Evolutionary conservation across 2,888 invertebrate genomes (phyloP).

Genomic region (Fabriciana adippe): DNA sequence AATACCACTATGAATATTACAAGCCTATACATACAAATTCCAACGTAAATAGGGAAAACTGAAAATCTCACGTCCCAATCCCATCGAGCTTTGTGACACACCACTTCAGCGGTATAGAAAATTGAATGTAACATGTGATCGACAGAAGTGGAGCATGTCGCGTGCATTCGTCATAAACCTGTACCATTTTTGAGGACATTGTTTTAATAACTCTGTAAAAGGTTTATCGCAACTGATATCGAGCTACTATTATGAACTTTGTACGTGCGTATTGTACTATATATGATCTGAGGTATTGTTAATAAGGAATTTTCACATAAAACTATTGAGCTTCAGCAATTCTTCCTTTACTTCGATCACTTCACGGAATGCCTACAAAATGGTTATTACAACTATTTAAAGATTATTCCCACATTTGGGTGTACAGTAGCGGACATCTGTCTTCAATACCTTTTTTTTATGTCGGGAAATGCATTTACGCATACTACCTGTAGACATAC

Average conservation of each 20-base stretch:
- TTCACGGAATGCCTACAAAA: no score
- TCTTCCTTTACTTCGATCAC: no score
- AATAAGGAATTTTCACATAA: no score
- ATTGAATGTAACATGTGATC: constrained; percentile 32
- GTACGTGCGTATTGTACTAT: neutral
- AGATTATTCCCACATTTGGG: no score
- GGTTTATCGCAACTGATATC: neutral
- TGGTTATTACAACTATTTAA: no score
- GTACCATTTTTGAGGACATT: neutral
- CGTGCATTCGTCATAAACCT: constrained; percentile 5
- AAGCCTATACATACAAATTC: neutral
- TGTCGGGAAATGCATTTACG: no score
- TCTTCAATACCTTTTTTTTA: no score
- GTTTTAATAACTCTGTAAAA: constrained; percentile 6
- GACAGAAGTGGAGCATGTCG: constrained; percentile 30
- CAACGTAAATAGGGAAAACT: constrained; percentile 12
- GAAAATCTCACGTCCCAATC: constrained; percentile 26
- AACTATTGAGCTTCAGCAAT: no score
- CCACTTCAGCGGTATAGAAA: constrained; percentile 26
- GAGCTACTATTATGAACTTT: neutral
- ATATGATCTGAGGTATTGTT: no score
- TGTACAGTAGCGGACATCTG: no score
- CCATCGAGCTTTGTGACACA: constrained; percentile 21
- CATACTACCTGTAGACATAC: no score
- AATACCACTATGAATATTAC: neutral